Percentiles rank a stretch among this genome's conserved stretches.
These are phyloP conservation scores for Chanos chanos DNA, from an alignment of 2,797 vertebrate species.

Conservation along the genomic window DNA sequence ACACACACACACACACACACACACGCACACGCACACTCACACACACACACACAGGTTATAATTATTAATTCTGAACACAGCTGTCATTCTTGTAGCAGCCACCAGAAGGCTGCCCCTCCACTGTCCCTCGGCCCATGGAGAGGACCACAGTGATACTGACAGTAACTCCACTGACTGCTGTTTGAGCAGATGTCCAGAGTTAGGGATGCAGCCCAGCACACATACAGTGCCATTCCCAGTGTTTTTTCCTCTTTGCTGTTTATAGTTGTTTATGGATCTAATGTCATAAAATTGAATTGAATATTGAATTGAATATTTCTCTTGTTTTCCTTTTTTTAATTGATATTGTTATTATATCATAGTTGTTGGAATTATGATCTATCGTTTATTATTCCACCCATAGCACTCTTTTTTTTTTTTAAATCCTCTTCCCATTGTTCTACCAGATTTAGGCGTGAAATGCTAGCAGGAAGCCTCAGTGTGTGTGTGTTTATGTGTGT, in stretches of 20 bases:
- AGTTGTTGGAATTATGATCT: slow-evolving; percentile 68
- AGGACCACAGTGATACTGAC: slow-evolving; percentile 4
- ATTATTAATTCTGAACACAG: neutral
- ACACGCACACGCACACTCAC: slow-evolving; percentile 15
- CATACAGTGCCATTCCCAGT: slow-evolving; percentile 56
- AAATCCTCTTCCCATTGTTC: too few relatives aligned
- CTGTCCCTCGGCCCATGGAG: neutral
- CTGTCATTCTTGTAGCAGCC: slow-evolving; percentile 4
- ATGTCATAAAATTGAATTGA: slow-evolving; percentile 67
- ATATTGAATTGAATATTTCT: slow-evolving; percentile 58
- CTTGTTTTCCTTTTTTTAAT: slow-evolving; percentile 57
- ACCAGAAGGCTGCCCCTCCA: neutral
- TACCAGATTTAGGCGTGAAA: slow-evolving; percentile 51
- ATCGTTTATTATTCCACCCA: slow-evolving; percentile 68
- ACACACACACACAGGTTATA: slow-evolving; percentile 22
- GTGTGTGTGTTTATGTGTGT: slow-evolving; percentile 16
- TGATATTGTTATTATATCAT: slow-evolving; percentile 71
- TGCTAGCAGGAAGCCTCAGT: slow-evolving; percentile 35
- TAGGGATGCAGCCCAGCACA: too few relatives aligned
- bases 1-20: neutral
- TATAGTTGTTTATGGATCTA: slow-evolving; percentile 70
- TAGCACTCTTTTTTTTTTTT: slow-evolving; percentile 62
- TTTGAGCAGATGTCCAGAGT: too few relatives aligned
- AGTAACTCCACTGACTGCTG: slow-evolving; percentile 4
- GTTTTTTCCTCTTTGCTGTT: slow-evolving; percentile 69